Evolutionary conservation across 2,888 invertebrate genomes (phyloP).

Genomic region (Muschampia plurimacula): DNA sequence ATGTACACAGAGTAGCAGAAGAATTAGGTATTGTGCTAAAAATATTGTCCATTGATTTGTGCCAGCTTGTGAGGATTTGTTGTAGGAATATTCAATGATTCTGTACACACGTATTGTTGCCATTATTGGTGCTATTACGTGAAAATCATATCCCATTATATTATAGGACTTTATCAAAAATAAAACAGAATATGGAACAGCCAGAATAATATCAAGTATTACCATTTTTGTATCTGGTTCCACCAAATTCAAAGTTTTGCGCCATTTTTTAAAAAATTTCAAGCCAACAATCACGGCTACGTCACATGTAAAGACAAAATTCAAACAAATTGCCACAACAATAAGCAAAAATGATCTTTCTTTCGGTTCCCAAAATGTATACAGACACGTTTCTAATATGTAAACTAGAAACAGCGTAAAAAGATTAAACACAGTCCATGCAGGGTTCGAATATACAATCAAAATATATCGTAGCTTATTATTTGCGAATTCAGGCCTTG

Average conservation of each 20-base stretch:
- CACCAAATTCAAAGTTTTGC: constrained; percentile 76
- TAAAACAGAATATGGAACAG: constrained; percentile 70
- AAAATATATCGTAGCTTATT: constrained; percentile 67
- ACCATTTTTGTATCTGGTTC: constrained; percentile 70
- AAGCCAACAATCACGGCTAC: constrained; percentile 69
- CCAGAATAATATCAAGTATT: constrained; percentile 65
- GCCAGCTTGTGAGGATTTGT: constrained; percentile 76
- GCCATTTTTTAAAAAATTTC: constrained; percentile 75
- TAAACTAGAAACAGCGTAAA: constrained; percentile 67
- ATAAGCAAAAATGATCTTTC: constrained; percentile 64
- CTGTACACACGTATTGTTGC: constrained; percentile 73
- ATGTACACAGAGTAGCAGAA: constrained; percentile 75
- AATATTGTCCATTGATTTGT: constrained; percentile 81
- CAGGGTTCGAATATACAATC: constrained; percentile 68
- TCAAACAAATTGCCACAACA: constrained; percentile 62
- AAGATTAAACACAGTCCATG: constrained; percentile 72
- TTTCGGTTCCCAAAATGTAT: constrained; percentile 62
- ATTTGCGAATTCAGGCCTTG: constrained; percentile 66
- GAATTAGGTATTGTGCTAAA: constrained; percentile 76
- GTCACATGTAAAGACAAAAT: constrained; percentile 68
- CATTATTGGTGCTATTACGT: constrained; percentile 69
- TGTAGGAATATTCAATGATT: constrained; percentile 73
- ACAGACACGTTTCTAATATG: constrained; percentile 70
- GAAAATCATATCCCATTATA: constrained; percentile 56
- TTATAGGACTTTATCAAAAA: constrained; percentile 59